Evolutionary conservation across 2,888 invertebrate species (phyloP), one percentile per base, ranked within the genome.

Genomic region (Kuschelorhynchus macadamiae): DNA sequence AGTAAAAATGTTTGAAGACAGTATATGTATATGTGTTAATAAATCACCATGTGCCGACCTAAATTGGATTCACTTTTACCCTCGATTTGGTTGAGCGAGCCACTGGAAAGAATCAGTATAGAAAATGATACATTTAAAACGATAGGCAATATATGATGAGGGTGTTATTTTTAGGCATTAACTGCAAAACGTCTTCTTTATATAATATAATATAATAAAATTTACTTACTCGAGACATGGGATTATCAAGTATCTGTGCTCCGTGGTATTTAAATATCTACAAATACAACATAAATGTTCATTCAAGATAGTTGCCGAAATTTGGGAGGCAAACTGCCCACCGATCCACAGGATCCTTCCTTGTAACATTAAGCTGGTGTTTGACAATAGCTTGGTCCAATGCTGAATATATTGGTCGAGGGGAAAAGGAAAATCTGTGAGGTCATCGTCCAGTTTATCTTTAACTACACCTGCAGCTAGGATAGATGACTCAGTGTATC

Each of bases 401-500:
- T 68, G 50, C 16, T 71, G 71, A n/a, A 76, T 33, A 39, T 74
- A 75, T 44, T 63, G 67, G 32, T 53, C 21, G 46, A 72, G 46
- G 2, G 73, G 72, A 33, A 73, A 72, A 5, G 59, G 33, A 18
- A 36, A 53, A 25, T 64, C 60, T 12, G 32, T 21, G 36, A 57
- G 53, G 5, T 18, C 41, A 9, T 20, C 18, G 5, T 14, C 32
- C 25, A n/a, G 36, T 59, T 39, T 44, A 59, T 67, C 52, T 44
- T 57, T 69, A 60, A 69, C 12, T 63, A 52, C 49, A 14, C 76
- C 75, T n/a, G 74, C 33, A 33, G 73, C 74, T 46, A 53, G 75
- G 69, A 77, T 76, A 52, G 76, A 44, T 5, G 74, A 73, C 62
- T 77, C 77, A 0, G 71, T 63, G 42, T 75, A 57, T 53, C 74